A percentile compares a stretch with the other conserved stretches of the same genome.
Evolutionary conservation across 2,888 invertebrate genomes (phyloP).

Genomic region (Machimus rusticus): DNA sequence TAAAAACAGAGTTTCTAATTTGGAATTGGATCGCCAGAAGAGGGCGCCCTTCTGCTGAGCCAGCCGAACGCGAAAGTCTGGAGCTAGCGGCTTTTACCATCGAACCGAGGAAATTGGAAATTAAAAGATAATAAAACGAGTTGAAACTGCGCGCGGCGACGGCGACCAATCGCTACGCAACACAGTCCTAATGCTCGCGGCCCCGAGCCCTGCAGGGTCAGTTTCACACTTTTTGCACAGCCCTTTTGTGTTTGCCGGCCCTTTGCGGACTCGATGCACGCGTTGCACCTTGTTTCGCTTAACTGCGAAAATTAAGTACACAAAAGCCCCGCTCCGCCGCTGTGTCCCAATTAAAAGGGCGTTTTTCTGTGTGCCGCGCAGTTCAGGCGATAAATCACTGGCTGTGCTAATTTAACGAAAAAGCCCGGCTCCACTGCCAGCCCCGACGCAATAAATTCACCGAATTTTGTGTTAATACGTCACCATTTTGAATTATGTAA

Average conservation of each 20-base stretch:
- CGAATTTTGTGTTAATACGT: constrained; percentile 33
- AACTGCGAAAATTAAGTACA: constrained; percentile 6
- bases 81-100: background rate
- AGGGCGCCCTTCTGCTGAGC: background rate
- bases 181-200: background rate
- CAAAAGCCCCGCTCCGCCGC: background rate
- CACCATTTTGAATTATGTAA: constrained; percentile 32
- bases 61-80: background rate
- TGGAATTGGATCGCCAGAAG: background rate
- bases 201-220: background rate
- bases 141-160: background rate
- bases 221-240: constrained; percentile 12
- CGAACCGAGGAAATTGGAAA: constrained; percentile 17
- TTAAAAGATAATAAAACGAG: constrained; percentile 30
- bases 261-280: background rate
- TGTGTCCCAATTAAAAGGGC: constrained; percentile 21
- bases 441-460: constrained; percentile 10
- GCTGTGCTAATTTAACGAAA: constrained; percentile 35
- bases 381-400: constrained; percentile 5
- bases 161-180: background rate
- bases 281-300: constrained; percentile 7
- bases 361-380: constrained; percentile 8
- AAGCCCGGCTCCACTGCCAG: constrained; percentile 11
- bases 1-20: constrained; percentile 24
- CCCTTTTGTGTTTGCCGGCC: background rate